These are phyloP conservation scores for Amblyjoppa fuscipennis DNA, from an alignment of 2,888 invertebrate genomes.

Conservation along the genomic window DNA sequence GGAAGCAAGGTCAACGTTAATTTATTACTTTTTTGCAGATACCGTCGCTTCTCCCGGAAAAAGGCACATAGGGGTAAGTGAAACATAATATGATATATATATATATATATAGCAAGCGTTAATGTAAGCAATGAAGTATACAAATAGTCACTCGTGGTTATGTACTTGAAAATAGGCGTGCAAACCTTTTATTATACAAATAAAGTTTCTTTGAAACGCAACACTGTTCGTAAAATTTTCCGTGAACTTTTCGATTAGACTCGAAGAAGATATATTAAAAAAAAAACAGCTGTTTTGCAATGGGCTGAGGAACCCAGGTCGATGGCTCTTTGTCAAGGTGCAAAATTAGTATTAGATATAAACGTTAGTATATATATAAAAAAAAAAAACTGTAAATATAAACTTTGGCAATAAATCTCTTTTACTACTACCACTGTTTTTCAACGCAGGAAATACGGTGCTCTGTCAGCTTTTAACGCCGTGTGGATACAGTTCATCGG, in stretches of 20 bases:
- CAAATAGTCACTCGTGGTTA: neutral
- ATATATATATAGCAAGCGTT: neutral
- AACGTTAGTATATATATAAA: too few relatives aligned
- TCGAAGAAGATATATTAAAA: neutral
- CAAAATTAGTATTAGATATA: too few relatives aligned
- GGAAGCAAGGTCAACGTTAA: slow-evolving; percentile 49
- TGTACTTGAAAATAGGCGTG: neutral
- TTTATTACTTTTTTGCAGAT: slow-evolving; percentile 32
- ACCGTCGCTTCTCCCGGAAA: neutral
- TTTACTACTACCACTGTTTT: too few relatives aligned
- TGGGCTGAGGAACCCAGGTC: too few relatives aligned
- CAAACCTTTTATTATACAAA: neutral
- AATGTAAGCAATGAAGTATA: neutral
- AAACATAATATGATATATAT: neutral
- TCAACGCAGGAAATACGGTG: neutral
- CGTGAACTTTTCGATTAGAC: neutral
- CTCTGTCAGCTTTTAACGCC: neutral
- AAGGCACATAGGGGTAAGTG: slow-evolving; percentile 13
- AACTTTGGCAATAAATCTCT: too few relatives aligned
- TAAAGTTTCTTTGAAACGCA: neutral
- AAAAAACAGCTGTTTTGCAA: too few relatives aligned
- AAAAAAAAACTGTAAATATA: too few relatives aligned
- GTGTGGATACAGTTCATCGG: neutral
- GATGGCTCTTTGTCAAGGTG: too few relatives aligned
- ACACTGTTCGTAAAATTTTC: too few relatives aligned